A percentile compares a stretch with the other conserved stretches of the same genome.
Conservation (phyloP, 2,888 invertebrate genomes). For the Empis stercorea region DNA sequence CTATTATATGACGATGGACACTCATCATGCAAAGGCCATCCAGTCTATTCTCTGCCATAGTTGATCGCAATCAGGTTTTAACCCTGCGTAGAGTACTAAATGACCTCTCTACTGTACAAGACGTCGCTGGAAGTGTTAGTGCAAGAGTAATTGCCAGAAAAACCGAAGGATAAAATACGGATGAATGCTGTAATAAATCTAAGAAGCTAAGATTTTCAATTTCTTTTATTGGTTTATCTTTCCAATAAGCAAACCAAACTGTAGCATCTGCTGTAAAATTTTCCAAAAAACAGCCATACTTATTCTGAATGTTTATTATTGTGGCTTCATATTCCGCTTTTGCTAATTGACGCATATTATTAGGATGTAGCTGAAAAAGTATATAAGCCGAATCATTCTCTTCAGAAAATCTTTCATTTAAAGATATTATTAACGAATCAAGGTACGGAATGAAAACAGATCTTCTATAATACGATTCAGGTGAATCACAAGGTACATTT, state of each 20-base stretch:
- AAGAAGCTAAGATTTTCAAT: background rate
- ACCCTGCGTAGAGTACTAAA: slow-evolving; percentile 1
- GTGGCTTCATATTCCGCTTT: background rate
- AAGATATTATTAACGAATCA: background rate
- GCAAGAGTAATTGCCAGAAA: background rate
- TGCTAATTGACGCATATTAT: background rate
- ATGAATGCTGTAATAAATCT: background rate
- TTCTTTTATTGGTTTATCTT: background rate
- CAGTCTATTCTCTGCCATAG: slow-evolving; percentile 3
- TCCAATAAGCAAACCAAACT: background rate
- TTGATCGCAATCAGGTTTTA: slow-evolving; percentile 4
- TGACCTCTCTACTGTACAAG: slow-evolving; percentile 2
- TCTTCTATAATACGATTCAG: slow-evolving; percentile 1
- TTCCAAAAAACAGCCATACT: background rate
- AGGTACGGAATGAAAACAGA: slow-evolving; percentile 1
- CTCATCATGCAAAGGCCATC: too few relatives aligned
- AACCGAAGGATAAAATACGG: background rate
- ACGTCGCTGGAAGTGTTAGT: background rate
- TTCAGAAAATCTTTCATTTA: background rate
- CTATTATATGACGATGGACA: too few relatives aligned
- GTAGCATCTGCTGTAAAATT: background rate
- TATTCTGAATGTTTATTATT: background rate
- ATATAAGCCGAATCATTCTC: background rate
- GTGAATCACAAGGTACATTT: slow-evolving; percentile 1
- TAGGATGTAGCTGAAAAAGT: background rate